These are phyloP conservation scores for Coleophora flavipennella DNA, from an alignment of 2,888 invertebrate genomes.

Conservation along the genomic window DNA sequence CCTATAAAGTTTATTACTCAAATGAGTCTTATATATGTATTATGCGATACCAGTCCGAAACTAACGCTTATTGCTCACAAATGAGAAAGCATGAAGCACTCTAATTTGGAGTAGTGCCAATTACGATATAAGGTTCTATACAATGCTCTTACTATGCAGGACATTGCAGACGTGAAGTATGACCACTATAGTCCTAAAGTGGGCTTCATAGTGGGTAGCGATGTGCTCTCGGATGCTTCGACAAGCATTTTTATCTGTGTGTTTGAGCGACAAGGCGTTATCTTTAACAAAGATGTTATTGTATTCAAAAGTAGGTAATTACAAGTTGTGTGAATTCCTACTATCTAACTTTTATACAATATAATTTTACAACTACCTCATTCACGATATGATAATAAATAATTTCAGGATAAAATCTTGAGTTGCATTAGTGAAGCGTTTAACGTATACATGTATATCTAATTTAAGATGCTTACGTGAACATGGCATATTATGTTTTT, in stretches of 20 bases:
- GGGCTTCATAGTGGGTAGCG: conserved; percentile 49
- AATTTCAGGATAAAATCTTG: too few relatives aligned
- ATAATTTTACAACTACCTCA: conserved; percentile 28
- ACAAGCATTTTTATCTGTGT: conserved; percentile 37
- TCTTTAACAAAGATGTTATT: conserved; percentile 32
- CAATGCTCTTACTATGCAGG: conserved; percentile 58
- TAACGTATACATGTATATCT: too few relatives aligned
- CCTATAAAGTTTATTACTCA: conserved; percentile 6
- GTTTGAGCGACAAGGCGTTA: conserved; percentile 33
- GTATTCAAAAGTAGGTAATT: conserved; percentile 61
- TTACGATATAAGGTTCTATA: conserved; percentile 30
- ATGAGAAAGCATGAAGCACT: conserved; percentile 39
- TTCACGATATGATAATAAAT: conserved; percentile 26
- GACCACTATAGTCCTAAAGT: conserved; percentile 53
- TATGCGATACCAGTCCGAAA: conserved; percentile 4
- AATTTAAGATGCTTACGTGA: conserved; percentile 28
- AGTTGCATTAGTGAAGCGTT: too few relatives aligned
- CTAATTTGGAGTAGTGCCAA: conserved; percentile 1
- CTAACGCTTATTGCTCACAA: conserved; percentile 49
- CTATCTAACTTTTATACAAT: conserved; percentile 13
- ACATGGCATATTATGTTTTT: conserved; percentile 36
- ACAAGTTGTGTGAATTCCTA: conserved; percentile 36
- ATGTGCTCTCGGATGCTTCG: conserved; percentile 29
- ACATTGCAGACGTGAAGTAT: conserved; percentile 38
- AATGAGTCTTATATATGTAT: conserved; percentile 5